Evolutionary conservation across 2,888 invertebrate genomes (phyloP), one percentile per base, ranked within the genome.

Genomic region (Oxyteleia sp.): DNA sequence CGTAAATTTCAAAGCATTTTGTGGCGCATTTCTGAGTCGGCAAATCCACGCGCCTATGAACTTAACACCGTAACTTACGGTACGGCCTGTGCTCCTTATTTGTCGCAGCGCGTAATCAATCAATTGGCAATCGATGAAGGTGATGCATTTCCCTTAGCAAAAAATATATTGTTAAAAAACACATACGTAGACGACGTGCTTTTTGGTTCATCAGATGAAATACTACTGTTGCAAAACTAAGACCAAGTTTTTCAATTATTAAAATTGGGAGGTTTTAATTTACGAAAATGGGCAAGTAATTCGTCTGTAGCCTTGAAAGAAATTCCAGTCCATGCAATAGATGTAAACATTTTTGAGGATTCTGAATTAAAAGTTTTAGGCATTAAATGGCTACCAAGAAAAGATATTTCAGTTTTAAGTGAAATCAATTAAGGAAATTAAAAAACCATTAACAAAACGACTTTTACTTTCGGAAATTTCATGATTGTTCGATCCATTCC

Each of bases 31-130:
- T n/a, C n/a, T n/a, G n/a, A n/a, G n/a, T n/a, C n/a, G n/a, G n/a
- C n/a, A n/a, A n/a, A n/a, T n/a, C n/a, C n/a, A n/a, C n/a, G n/a
- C n/a, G n/a, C n/a, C n/a, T 18, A n/a, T 5, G 57, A 35, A 29
- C 13, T 35, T 5, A 57, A 57, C 13, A 57, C 57, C 0, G 57
- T 57, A 13, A 57, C 57, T 4, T 57, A 57, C 8, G 57, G 57
- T 3, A 35, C 38, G 1, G 15, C 38, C 4, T 1, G 20, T 2
- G 57, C 57, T 2, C 35, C 38, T n/a, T 57, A 8, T 38, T 15
- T 57, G 2, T 35, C 35, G 2, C 13, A 29, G 7, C 11, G 57
- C 0, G 20, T 20, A 5, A 20, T 59, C 11, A 7, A 35, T 18
- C 41, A 59, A 26, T 10, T 59, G 11, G 15, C 18, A 8, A 18